These are phyloP conservation scores for Semicossyphus pulcher DNA, from an alignment of 2,113 vertebrate genomes.

Conservation along the genomic window DNA sequence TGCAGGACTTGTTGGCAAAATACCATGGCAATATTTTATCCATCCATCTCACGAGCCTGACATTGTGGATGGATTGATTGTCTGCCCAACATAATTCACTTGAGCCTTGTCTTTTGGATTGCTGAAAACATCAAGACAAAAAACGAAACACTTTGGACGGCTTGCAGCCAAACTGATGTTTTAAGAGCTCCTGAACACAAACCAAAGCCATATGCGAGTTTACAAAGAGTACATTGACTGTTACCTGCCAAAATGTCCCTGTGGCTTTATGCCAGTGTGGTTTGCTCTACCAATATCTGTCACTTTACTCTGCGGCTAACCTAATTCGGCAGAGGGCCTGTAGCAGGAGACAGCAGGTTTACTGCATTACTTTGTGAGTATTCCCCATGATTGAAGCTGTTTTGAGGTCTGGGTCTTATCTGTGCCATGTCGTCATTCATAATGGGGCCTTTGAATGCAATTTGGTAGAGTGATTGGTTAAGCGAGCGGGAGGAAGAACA, in stretches of 20 bases:
- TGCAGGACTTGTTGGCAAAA: too few relatives aligned
- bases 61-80: neutral
- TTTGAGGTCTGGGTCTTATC: neutral
- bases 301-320: conserved; percentile 53
- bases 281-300: conserved; percentile 46
- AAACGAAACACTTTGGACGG: neutral
- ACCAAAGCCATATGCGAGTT: neutral
- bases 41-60: too few relatives aligned
- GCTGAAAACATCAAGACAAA: neutral
- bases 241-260: neutral
- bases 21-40: too few relatives aligned
- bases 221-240: neutral
- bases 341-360: conserved; percentile 10
- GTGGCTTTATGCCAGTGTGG: conserved; percentile 18
- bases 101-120: neutral
- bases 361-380: conserved; percentile 12
- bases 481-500: conserved; percentile 3
- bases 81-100: neutral
- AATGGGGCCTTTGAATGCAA: conserved; percentile 41
- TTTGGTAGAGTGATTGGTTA: conserved; percentile 49
- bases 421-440: conserved; percentile 53
- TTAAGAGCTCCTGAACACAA: neutral
- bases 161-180: neutral
- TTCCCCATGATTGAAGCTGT: conserved; percentile 25
- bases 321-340: conserved; percentile 42